Percentiles rank a stretch among this genome's conserved stretches.
Evolutionary conservation across 1,140 invertebrate species (phyloP).

Genomic region (Telenomus remus): DNA sequence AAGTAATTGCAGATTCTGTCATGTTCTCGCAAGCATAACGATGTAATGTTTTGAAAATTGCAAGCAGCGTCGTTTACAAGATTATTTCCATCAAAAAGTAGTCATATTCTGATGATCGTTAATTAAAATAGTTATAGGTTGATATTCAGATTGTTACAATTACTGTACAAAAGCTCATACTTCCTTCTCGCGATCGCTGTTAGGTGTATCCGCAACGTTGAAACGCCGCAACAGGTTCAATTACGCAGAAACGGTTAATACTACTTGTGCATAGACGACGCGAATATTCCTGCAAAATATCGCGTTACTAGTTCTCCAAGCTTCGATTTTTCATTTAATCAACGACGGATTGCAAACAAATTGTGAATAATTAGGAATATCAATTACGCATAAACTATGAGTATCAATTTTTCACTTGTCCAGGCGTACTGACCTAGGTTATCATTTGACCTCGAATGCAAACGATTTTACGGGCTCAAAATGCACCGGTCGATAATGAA

Average conservation of each 20-base stretch:
- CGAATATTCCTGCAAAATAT: conserved; percentile 9
- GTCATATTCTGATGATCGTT: conserved; percentile 13
- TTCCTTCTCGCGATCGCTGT: conserved; percentile 11
- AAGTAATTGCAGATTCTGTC: no score
- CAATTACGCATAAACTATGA: not conserved
- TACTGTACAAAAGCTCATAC: conserved; percentile 18
- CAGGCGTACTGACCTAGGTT: conserved; percentile 13
- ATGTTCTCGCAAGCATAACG: not conserved
- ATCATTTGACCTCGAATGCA: conserved; percentile 16
- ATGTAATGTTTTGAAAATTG: conserved; percentile 1
- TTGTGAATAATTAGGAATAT: not conserved
- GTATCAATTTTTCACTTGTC: not conserved
- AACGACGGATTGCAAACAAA: conserved; percentile 1
- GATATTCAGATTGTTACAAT: conserved; percentile 18
- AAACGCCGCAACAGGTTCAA: conserved; percentile 35
- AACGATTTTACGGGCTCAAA: not conserved
- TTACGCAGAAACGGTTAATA: conserved; percentile 32
- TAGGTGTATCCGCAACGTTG: conserved; percentile 31
- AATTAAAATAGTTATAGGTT: conserved; percentile 13
- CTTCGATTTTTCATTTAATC: not conserved
- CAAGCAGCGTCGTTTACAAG: not conserved
- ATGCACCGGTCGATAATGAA: conserved; percentile 13
- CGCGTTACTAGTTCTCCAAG: not conserved
- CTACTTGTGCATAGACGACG: conserved; percentile 13
- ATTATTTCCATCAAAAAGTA: conserved; percentile 4